Evolutionary conservation across 2,113 vertebrate genomes (phyloP), one percentile per base, ranked within the genome.

Genomic region (Ceratotherium simum): DNA sequence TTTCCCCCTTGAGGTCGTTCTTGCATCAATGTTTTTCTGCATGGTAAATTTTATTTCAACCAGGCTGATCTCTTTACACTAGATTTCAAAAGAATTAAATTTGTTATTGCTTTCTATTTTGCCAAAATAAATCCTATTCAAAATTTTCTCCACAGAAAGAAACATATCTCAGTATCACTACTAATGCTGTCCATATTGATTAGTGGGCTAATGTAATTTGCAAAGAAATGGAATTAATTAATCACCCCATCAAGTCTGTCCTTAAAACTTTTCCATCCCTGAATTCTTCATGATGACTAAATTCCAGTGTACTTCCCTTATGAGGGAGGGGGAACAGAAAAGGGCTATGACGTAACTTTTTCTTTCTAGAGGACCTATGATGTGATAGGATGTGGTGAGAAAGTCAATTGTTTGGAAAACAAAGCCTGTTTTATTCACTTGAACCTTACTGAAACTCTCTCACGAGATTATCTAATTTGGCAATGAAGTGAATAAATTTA

Each of bases 81-180:
- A 80, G 58, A 81, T 97, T 94, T 96, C 48, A 79, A 89, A 84
- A 84, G 48, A 64, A 87, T 48, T 83, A 42, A 69, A 91, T 21
- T 51, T 51, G 12, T 84, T 81, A 36, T 27, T 95, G 13, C 1
- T 83, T 65, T 64, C 33, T 73, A 39, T 2, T 79, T 85, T 46
- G 42, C 64, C 79, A 75, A 65, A 95, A 76, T 72, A 76, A 67
- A 33, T 23, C 39, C 14, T 62, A 82, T 18, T 89, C 58, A 87
- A 91, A 83, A 86, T 86, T 70, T 76, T 29, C 20, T 54, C 46
- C 58, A 42, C 11, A 25, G 25, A 70, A 36, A 67, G 20, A 70
- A 95, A 69, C 14, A 5, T 31, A 31, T 48, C 51, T 83, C 18
- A 18, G 8, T 54, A 21, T 29, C n/a, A 69, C 27, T 54, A 56